phyloP scores from a whole-genome alignment of 2,797 vertebrate species.

The Gymnocypris eckloni region DNA sequence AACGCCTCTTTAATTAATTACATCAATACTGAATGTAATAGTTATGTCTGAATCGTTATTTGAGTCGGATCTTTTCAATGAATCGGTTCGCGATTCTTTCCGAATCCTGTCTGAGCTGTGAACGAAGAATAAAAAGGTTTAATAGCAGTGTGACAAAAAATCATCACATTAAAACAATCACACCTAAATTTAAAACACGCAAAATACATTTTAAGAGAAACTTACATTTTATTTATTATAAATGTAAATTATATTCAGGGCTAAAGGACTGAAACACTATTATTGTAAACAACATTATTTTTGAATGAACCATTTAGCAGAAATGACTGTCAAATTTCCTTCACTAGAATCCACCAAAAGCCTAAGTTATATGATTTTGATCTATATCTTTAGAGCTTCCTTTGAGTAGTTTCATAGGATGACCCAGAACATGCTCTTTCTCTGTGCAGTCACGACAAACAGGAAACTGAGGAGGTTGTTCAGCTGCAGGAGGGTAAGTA shows the following conservation, averaged over 20 bases:
- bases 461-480: slow-evolving; percentile 88
- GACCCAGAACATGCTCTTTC: slow-evolving; percentile 23
- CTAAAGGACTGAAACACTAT: not conserved
- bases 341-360: not conserved
- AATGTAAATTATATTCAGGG: not conserved
- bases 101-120: not conserved
- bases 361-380: not conserved
- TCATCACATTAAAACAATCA: not conserved
- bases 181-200: not conserved
- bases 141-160: not conserved
- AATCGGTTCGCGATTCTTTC: slow-evolving; percentile 7
- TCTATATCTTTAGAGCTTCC: not conserved
- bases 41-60: not conserved
- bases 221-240: not conserved
- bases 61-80: slow-evolving; percentile 13
- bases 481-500: slow-evolving; percentile 89
- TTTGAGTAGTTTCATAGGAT: not conserved
- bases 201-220: not conserved
- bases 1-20: not conserved
- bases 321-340: not conserved
- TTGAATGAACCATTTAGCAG: not conserved
- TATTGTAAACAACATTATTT: not conserved
- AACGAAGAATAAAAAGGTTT: not conserved
- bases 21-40: not conserved
- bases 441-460: slow-evolving; percentile 88